A percentile compares a stretch with the other conserved stretches of the same genome.
These are phyloP conservation scores for Bryconaethiops microstoma DNA, from an alignment of 2,797 vertebrate species.

Conservation along the genomic window DNA sequence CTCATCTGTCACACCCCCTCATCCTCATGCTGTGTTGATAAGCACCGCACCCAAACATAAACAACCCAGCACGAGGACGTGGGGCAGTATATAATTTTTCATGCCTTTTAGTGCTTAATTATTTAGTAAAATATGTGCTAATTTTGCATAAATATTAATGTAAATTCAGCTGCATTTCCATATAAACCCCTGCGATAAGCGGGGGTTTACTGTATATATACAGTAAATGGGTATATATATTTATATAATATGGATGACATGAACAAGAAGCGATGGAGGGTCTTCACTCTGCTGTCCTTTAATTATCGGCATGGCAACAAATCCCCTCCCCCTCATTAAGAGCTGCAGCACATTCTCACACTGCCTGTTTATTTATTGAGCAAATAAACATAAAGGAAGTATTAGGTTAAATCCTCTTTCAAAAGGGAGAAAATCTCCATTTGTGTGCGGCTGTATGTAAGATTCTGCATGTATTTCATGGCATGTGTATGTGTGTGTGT, in stretches of 20 bases:
- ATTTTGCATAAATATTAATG: too few species aligned
- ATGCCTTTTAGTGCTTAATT: too few species aligned
- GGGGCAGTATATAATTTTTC: too few species aligned
- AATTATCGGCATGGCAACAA: conserved; percentile 25
- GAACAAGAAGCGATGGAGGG: not conserved
- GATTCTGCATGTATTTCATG: not conserved
- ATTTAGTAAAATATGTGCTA: too few species aligned
- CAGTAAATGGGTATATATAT: too few species aligned
- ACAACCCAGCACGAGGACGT: too few species aligned
- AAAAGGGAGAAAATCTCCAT: conserved; percentile 20
- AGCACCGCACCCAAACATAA: too few species aligned
- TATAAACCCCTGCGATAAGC: too few species aligned
- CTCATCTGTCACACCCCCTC: too few species aligned
- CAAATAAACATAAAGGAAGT: conserved; percentile 39
- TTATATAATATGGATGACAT: not conserved
- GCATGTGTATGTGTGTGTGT: not conserved
- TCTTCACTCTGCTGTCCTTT: conserved; percentile 12
- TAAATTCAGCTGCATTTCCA: too few species aligned
- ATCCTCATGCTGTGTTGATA: too few species aligned
- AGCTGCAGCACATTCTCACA: conserved; percentile 13
- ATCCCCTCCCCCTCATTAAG: conserved; percentile 28
- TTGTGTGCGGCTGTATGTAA: not conserved
- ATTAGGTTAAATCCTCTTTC: conserved; percentile 45
- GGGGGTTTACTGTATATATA: too few species aligned
- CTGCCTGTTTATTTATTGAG: conserved; percentile 20